Evolutionary conservation across 2,797 vertebrate species (phyloP).

Genomic region (Rhodeus uyekii): DNA sequence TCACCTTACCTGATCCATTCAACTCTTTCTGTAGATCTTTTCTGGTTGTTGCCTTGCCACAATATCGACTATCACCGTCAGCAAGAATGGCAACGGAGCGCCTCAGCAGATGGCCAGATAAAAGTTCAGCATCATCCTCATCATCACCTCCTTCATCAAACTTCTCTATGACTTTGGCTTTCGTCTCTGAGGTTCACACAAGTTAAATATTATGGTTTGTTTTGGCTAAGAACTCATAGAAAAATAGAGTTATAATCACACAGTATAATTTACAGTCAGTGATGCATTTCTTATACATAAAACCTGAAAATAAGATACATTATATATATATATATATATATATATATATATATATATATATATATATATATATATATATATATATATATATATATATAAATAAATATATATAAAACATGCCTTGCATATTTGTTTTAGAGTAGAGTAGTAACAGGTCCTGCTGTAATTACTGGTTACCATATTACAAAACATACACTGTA

Average conservation of each 20-base stretch:
- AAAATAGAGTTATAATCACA: not conserved
- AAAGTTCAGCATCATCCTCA: constrained; percentile 65
- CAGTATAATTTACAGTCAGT: not conserved
- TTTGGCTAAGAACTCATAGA: not conserved
- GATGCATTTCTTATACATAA: not conserved
- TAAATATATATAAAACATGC: no score
- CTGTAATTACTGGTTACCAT: not conserved
- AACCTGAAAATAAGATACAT: not conserved
- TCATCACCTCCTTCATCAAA: constrained; percentile 81
- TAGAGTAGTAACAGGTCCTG: not conserved
- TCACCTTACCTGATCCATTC: constrained; percentile 73
- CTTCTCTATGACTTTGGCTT: constrained; percentile 85
- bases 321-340: no score
- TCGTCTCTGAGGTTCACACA: constrained; percentile 75
- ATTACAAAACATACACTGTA: not conserved
- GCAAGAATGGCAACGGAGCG: constrained; percentile 69
- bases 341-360: no score
- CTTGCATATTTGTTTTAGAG: not conserved
- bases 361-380: no score
- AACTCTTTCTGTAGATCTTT: constrained; percentile 79
- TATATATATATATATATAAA: no score
- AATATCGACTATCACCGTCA: constrained; percentile 86
- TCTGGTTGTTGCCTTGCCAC: constrained; percentile 84
- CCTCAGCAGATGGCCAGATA: constrained; percentile 78
- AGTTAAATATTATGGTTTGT: not conserved